These are phyloP conservation scores for Nyctibius bracteatus DNA, from an alignment of 2,113 vertebrate genomes.

Conservation along the genomic window DNA sequence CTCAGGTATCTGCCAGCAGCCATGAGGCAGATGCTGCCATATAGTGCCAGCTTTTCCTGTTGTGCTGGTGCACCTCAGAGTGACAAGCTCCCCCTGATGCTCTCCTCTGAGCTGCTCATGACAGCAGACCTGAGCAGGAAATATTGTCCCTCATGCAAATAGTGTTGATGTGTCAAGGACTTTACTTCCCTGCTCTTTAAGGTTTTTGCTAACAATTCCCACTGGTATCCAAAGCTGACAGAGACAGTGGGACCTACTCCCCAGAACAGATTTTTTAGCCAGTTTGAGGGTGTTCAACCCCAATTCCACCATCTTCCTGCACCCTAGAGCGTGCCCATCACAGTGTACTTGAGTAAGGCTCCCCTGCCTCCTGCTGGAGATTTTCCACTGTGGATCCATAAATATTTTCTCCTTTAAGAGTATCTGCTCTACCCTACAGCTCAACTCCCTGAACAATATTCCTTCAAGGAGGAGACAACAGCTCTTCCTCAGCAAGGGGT, in stretches of 20 bases:
- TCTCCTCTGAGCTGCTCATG: not conserved
- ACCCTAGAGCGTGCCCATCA: no score
- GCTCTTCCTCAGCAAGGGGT: not conserved
- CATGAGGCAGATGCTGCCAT: accelerated
- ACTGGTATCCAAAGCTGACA: not conserved
- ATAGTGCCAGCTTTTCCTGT: not conserved
- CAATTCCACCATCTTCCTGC: not conserved
- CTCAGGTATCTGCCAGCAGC: not conserved
- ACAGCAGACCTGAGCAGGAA: not conserved
- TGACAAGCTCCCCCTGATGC: accelerated
- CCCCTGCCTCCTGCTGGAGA: not conserved
- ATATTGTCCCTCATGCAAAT: not conserved
- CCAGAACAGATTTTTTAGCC: not conserved
- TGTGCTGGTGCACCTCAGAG: accelerated
- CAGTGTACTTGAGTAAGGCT: not conserved
- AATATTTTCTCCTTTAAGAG: not conserved
- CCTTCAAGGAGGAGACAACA: not conserved
- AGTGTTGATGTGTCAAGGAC: not conserved
- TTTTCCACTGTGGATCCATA: not conserved
- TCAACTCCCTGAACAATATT: not conserved
- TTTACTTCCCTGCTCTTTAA: not conserved
- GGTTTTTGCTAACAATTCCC: not conserved
- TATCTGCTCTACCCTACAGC: not conserved
- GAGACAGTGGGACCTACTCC: not conserved
- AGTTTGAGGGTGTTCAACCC: not conserved